Evolutionary conservation across 2,113 vertebrate species (phyloP).

Genomic region (Poecile atricapillus): DNA sequence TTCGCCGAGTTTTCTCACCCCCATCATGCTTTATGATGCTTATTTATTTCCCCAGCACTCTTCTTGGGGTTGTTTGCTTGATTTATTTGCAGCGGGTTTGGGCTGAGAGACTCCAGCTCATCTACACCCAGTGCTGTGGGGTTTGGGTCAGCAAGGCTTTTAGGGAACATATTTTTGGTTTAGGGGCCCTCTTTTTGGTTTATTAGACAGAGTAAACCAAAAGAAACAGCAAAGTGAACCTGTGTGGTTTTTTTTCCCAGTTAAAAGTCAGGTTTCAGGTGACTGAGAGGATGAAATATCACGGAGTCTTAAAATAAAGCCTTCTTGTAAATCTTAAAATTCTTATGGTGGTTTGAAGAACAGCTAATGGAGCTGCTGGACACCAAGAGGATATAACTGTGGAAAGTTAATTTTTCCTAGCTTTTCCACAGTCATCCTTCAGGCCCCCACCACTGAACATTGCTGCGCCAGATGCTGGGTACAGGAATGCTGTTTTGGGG

Average conservation of each 20-base stretch:
- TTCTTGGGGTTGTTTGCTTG: background rate
- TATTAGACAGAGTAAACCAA: background rate
- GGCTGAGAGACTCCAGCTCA: background rate
- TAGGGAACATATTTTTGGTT: background rate
- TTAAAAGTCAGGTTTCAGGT: background rate
- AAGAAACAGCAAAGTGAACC: background rate
- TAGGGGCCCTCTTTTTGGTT: background rate
- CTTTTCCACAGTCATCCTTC: background rate
- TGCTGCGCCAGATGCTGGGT: background rate
- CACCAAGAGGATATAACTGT: background rate
- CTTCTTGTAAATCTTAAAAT: background rate
- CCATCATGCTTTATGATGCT: fast-evolving
- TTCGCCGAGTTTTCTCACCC: fast-evolving
- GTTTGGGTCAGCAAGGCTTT: background rate
- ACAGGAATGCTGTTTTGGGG: background rate
- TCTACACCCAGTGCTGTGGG: background rate
- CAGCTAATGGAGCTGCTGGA: background rate
- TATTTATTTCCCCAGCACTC: background rate
- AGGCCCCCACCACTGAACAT: fast-evolving
- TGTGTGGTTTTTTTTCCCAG: background rate
- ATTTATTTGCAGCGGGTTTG: background rate
- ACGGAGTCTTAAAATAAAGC: background rate
- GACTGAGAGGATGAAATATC: background rate
- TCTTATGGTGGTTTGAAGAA: background rate
- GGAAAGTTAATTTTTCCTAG: background rate